Conservation (phyloP, 2,888 invertebrate genomes). For the Caenorhabditis wallacei region DNA sequence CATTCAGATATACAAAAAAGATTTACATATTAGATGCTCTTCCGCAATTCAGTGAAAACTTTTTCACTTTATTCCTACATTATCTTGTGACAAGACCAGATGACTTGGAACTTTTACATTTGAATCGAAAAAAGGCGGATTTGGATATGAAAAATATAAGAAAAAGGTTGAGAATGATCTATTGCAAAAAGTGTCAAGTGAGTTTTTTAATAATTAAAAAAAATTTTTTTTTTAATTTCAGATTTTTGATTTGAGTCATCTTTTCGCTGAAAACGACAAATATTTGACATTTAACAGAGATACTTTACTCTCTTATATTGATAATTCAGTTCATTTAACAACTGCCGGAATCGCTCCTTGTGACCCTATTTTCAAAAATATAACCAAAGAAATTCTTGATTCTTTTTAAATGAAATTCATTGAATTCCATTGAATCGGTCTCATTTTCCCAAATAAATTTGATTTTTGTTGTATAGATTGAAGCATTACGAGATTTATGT, state of each 20-base stretch:
- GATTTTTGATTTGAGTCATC: constrained; percentile 43
- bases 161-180: constrained; percentile 24
- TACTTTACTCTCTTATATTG: constrained; percentile 37
- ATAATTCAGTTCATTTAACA: constrained; percentile 56
- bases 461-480: background rate
- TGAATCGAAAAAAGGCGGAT: constrained; percentile 16
- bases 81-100: constrained; percentile 19
- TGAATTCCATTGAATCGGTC: too few species aligned
- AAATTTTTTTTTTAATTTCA: constrained; percentile 21
- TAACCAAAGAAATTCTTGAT: constrained; percentile 29
- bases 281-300: constrained; percentile 50
- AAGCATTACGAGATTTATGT: too few species aligned
- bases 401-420: background rate
- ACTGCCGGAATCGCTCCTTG: constrained; percentile 32
- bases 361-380: constrained; percentile 36
- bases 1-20: background rate
- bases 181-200: constrained; percentile 27
- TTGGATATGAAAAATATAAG: constrained; percentile 16
- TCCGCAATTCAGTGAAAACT: constrained; percentile 13
- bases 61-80: constrained; percentile 22
- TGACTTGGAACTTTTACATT: constrained; percentile 35
- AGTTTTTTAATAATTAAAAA: background rate
- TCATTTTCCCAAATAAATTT: background rate
- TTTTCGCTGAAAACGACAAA: constrained; percentile 31
- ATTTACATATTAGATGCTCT: constrained; percentile 29